Conservation (phyloP, 2,113 vertebrate species). For the Mirza zaza region DNA sequence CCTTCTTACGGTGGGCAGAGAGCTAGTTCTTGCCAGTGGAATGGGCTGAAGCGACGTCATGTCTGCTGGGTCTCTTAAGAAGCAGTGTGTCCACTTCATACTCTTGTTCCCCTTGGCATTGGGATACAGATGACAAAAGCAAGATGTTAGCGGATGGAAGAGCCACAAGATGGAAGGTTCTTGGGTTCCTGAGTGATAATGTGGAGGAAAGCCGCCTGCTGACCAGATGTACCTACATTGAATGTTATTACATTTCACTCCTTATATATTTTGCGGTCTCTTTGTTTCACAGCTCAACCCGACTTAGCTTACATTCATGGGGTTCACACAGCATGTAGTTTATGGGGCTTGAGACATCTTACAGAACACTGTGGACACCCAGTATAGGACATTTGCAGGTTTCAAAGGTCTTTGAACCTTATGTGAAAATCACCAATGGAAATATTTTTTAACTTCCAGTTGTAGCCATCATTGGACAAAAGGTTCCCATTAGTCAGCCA, state of each 20-base stretch:
- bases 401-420: neutral
- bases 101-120: neutral
- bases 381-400: neutral
- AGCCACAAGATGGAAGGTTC: neutral
- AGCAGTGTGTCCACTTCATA: neutral
- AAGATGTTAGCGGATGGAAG: neutral
- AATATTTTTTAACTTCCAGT: neutral
- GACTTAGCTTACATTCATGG: neutral
- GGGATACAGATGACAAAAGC: too few relatives aligned
- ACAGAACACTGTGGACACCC: neutral
- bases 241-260: neutral
- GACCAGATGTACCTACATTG: rapidly evolving
- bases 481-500: neutral
- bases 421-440: neutral
- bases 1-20: neutral
- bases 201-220: neutral
- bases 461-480: neutral
- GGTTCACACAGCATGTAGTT: neutral
- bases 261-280: neutral
- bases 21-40: neutral
- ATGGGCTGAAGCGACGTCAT: neutral
- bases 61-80: neutral
- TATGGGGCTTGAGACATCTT: neutral
- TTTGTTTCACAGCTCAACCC: neutral
- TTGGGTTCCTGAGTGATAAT: neutral